Conservation (phyloP, 2,113 vertebrate genomes). For the Pseudorasbora parva region DNA sequence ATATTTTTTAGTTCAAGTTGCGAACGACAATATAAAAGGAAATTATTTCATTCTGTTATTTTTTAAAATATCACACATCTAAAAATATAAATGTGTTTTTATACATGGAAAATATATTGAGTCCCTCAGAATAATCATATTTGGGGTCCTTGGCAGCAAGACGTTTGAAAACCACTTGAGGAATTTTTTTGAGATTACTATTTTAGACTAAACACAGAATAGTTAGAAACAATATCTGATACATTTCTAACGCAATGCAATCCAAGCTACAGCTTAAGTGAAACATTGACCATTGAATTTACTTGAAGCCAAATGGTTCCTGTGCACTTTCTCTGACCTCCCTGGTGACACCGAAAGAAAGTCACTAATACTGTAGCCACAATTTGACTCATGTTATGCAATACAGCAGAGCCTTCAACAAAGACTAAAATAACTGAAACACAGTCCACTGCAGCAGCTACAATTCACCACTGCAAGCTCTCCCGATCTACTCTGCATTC, state of each 20-base stretch:
- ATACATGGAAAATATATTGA: not conserved
- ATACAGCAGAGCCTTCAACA: conserved; percentile 9
- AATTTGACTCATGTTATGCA: conserved; percentile 38
- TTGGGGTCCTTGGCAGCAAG: not conserved
- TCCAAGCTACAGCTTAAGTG: not conserved
- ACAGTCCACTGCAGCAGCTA: conserved; percentile 18
- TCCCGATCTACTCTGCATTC: not conserved
- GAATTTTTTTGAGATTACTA: conserved; percentile 52
- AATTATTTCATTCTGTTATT: no score
- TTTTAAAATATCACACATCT: no score
- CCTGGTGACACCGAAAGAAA: not conserved
- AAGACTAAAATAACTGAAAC: conserved; percentile 17
- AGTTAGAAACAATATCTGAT: not conserved
- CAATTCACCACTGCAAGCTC: conserved; percentile 18
- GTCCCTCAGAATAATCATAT: not conserved
- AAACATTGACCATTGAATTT: conserved; percentile 2
- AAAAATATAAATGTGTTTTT: not conserved
- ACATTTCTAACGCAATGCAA: conserved; percentile 2
- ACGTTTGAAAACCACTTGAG: conserved; percentile 2
- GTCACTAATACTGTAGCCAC: conserved; percentile 6
- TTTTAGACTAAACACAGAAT: conserved; percentile 58
- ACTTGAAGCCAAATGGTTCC: conserved; percentile 5
- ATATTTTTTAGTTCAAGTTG: no score
- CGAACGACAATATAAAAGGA: no score
- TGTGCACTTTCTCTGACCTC: not conserved